These are phyloP conservation scores for Epinotia demarniana DNA, from an alignment of 2,888 invertebrate species.

Conservation along the genomic window DNA sequence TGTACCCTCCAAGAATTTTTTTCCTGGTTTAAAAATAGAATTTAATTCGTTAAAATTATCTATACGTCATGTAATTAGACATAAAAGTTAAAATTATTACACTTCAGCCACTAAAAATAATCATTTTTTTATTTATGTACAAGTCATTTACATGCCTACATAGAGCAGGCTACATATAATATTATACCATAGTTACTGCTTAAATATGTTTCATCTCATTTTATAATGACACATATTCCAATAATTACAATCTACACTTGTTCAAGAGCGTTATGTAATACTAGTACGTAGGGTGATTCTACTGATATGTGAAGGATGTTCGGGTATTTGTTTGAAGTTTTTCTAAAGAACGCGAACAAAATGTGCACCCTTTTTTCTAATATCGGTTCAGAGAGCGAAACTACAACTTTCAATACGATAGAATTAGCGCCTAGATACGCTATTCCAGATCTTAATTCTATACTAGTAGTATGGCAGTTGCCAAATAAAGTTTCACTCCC, in stretches of 20 bases:
- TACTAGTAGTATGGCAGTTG: too few species aligned
- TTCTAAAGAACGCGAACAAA: neutral
- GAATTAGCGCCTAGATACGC: too few species aligned
- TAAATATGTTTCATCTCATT: constrained; percentile 8
- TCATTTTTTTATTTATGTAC: neutral
- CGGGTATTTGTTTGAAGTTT: neutral
- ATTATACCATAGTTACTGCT: neutral
- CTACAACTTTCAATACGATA: too few species aligned
- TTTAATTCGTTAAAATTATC: neutral
- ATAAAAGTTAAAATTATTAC: neutral
- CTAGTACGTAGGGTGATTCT: constrained; percentile 19
- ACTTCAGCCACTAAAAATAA: neutral
- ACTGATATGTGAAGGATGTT: constrained; percentile 5
- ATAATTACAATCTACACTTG: constrained; percentile 23
- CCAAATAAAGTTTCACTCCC: too few species aligned
- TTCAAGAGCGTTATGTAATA: neutral
- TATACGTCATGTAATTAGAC: neutral
- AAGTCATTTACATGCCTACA: neutral
- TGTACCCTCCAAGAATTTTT: neutral
- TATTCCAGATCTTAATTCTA: too few species aligned
- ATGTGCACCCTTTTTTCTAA: too few species aligned
- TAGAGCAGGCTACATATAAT: constrained; percentile 18
- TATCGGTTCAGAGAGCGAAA: too few species aligned
- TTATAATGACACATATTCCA: constrained; percentile 16
- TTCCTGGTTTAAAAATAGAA: constrained; percentile 5